These are phyloP conservation scores for Sipunculus nudus DNA, from an alignment of 2,888 invertebrate species.

Conservation along the genomic window DNA sequence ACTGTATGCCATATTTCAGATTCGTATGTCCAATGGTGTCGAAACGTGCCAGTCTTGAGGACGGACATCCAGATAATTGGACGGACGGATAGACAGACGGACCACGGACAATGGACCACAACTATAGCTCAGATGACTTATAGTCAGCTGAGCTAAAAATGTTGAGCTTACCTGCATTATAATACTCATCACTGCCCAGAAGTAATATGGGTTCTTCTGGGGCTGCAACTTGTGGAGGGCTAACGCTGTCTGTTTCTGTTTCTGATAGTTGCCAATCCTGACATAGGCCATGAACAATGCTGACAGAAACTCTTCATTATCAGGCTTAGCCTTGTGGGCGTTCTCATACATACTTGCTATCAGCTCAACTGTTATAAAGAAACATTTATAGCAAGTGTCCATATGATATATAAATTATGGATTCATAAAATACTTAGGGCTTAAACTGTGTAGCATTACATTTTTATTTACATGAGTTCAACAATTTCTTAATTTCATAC, in stretches of 20 bases:
- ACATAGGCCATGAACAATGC: slow-evolving; percentile 97
- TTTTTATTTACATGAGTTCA: no score
- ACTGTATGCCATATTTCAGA: no score
- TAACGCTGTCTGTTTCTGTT: slow-evolving; percentile 90
- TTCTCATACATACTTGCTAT: slow-evolving; percentile 90
- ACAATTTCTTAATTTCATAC: no score
- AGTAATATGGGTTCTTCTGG: slow-evolving; percentile 91
- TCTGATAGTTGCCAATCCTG: slow-evolving; percentile 85
- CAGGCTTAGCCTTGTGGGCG: slow-evolving; percentile 84
- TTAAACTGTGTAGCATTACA: no score
- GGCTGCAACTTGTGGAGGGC: slow-evolving; percentile 88
- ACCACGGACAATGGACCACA: no score
- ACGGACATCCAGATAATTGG: no score
- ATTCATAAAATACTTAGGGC: not conserved
- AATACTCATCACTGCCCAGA: slow-evolving; percentile 98
- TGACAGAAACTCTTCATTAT: slow-evolving; percentile 90
- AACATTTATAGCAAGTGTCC: not conserved
- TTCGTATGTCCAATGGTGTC: no score
- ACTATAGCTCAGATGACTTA: no score
- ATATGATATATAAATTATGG: slow-evolving; percentile 40
- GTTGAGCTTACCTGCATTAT: slow-evolving; percentile 86
- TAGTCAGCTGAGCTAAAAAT: no score
- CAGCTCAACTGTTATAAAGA: slow-evolving; percentile 77
- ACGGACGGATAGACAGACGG: no score
- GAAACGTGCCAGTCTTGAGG: no score